phyloP scores from a whole-genome alignment of 1,140 invertebrate species.

The Formica exsecta region DNA sequence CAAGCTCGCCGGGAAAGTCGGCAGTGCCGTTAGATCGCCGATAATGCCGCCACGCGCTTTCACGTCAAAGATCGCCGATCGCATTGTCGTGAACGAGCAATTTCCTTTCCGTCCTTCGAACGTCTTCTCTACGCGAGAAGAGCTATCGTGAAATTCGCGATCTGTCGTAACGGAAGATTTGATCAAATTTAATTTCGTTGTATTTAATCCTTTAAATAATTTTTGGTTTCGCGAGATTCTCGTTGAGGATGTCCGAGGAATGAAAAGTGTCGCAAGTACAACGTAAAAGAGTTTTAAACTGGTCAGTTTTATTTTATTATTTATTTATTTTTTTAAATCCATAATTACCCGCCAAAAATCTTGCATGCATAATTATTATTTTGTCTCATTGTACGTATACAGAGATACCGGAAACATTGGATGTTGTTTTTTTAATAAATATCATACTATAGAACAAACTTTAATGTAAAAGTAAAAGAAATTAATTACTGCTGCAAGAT shows the following conservation, averaged over 20 bases:
- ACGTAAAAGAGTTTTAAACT: neutral
- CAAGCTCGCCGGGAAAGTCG: conserved; percentile 19
- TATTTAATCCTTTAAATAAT: conserved; percentile 47
- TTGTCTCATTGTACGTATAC: neutral
- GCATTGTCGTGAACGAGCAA: conserved; percentile 57
- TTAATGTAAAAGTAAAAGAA: neutral
- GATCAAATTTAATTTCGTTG: neutral
- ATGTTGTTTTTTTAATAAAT: conserved; percentile 2
- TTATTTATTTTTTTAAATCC: neutral
- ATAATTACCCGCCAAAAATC: neutral
- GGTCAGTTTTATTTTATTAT: conserved; percentile 17
- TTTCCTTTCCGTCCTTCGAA: conserved; percentile 49
- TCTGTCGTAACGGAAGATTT: conserved; percentile 24
- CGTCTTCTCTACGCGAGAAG: neutral
- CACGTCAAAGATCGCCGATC: conserved; percentile 52
- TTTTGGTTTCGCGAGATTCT: no score
- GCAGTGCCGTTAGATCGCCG: conserved; percentile 20
- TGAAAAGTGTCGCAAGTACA: neutral
- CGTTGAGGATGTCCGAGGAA: neutral
- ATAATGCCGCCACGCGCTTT: conserved; percentile 44
- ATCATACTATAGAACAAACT: neutral
- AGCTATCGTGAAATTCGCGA: neutral
- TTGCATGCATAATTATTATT: conserved; percentile 10
- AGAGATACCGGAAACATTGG: neutral
- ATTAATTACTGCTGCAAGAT: neutral